These are phyloP conservation scores for Seira ritae DNA, from an alignment of 2,888 invertebrate genomes.

Conservation along the genomic window DNA sequence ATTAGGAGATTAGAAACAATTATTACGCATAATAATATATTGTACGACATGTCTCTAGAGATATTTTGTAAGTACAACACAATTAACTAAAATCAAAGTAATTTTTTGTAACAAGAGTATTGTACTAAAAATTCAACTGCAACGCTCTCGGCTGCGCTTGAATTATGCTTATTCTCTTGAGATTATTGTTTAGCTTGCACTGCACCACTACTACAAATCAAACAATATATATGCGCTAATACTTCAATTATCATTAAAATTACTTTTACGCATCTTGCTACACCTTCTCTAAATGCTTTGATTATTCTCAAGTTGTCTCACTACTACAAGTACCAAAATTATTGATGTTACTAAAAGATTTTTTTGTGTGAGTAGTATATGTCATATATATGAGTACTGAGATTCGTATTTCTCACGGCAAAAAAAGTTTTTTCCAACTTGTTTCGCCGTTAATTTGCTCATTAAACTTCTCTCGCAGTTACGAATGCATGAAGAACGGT, in stretches of 20 bases:
- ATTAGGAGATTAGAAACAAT: slow-evolving; percentile 24
- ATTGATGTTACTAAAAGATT: no score
- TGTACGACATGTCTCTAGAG: no score
- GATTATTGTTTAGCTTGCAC: slow-evolving; percentile 21
- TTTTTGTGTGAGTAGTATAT: no score
- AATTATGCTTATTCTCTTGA: slow-evolving; percentile 17
- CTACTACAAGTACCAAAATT: no score
- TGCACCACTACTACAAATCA: slow-evolving; percentile 24
- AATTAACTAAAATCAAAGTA: slow-evolving; percentile 32
- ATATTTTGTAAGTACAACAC: slow-evolving; percentile 39
- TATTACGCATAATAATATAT: background rate
- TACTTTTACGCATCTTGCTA: slow-evolving; percentile 14
- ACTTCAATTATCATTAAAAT: no score
- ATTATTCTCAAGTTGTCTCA: background rate
- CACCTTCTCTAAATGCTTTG: slow-evolving; percentile 31
- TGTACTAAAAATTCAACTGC: slow-evolving; percentile 37
- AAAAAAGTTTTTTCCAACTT: slow-evolving; percentile 15
- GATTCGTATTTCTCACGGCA: no score
- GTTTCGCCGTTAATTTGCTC: no score
- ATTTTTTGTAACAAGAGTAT: no score
- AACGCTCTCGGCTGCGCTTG: slow-evolving; percentile 41
- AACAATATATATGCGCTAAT: slow-evolving; percentile 35
- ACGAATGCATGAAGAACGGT: slow-evolving; percentile 1
- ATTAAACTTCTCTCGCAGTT: no score
- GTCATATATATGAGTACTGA: no score